Percentiles rank a stretch among this genome's conserved stretches.
These are phyloP conservation scores for Muscicapa adusta DNA, from an alignment of 2,113 vertebrate genomes.

Conservation along the genomic window DNA sequence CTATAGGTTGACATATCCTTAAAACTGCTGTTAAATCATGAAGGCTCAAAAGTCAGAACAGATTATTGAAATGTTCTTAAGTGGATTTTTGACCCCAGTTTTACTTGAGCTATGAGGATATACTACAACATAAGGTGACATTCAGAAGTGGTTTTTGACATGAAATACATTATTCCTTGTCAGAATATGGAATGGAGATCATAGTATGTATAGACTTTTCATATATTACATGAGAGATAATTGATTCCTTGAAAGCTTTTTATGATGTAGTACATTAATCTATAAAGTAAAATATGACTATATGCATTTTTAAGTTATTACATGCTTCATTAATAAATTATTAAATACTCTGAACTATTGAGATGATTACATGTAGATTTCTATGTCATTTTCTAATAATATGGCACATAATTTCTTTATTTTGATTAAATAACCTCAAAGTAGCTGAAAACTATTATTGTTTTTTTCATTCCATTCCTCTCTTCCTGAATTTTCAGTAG, in stretches of 20 bases:
- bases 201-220: background rate
- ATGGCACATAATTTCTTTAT: background rate
- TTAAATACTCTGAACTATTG: background rate
- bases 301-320: background rate
- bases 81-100: conserved; percentile 8
- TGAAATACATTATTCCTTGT: background rate
- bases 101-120: conserved; percentile 4
- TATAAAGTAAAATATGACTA: background rate
- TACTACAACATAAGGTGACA: background rate
- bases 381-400: background rate
- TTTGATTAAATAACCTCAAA: background rate
- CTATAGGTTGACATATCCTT: conserved; percentile 4
- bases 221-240: background rate
- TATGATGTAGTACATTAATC: background rate
- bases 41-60: background rate
- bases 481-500: background rate
- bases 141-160: conserved; percentile 11
- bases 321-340: background rate
- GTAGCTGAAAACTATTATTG: background rate
- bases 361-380: background rate
- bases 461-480: background rate
- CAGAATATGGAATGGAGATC: background rate
- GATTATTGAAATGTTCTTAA: conserved; percentile 14
- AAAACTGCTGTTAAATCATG: background rate
- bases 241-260: background rate